Percentiles rank a stretch among this genome's conserved stretches.
Conservation (phyloP, 2,797 vertebrate genomes). For the Sebastes itinus region DNA sequence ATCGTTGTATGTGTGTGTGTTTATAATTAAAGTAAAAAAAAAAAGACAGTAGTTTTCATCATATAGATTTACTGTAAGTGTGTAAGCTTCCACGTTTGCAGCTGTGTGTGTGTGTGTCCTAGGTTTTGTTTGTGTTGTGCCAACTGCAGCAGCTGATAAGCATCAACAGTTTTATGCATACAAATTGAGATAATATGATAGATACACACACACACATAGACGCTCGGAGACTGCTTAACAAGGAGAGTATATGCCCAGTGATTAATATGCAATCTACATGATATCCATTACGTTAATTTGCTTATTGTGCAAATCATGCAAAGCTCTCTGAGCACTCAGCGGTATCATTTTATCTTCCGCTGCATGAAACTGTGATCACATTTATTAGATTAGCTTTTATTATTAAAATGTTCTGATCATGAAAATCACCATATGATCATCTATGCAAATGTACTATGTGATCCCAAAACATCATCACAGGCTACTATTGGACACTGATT, state of each 20-base stretch:
- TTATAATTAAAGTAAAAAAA: neutral
- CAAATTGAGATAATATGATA: neutral
- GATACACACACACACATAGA: neutral
- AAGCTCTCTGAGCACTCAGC: neutral
- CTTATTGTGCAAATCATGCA: constrained; percentile 44
- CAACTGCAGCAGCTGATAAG: neutral
- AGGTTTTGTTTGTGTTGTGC: neutral
- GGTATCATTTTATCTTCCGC: neutral
- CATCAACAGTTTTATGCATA: constrained; percentile 1
- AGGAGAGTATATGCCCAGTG: constrained; percentile 20
- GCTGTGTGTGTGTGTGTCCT: neutral
- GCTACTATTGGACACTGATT: neutral
- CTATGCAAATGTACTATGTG: neutral
- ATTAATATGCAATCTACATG: constrained; percentile 60
- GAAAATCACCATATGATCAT: neutral
- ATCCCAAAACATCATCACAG: neutral
- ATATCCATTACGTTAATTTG: constrained; percentile 46
- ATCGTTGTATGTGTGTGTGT: neutral
- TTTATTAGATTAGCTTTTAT: constrained; percentile 18
- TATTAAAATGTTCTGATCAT: neutral
- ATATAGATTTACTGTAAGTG: neutral
- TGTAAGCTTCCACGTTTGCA: neutral
- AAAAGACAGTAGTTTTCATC: neutral
- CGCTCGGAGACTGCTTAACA: constrained; percentile 15
- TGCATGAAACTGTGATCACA: neutral